Evolutionary conservation across 2,888 invertebrate species (phyloP), one percentile per base, ranked within the genome.

Genomic region (Lasioglossum villosulum): DNA sequence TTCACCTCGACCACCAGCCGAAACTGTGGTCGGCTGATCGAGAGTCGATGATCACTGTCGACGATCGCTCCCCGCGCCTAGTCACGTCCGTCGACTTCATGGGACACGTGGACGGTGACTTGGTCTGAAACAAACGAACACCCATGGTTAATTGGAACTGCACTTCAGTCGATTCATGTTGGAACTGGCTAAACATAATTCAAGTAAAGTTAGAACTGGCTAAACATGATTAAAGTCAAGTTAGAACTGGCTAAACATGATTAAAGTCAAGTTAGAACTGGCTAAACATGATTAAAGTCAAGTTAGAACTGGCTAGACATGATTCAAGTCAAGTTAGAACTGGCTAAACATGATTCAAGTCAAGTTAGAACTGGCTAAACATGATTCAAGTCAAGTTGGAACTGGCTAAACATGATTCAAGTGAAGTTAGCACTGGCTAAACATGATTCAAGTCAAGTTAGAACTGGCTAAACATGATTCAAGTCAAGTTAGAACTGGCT

Each of bases 81-180:
- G 12, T 63, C 83, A 85, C 87, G 83, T 83, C 85, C 76, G 63
- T 85, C 70, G 88, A 85, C 89, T 90, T 88, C 92, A 92, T 91
- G 87, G 90, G 87, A 90, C 70, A 66, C 82, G 66, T 48, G 14
- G 63, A 30, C 72, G 45, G 59, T 59, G 6, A 37, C 23, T 59
- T 66, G 16, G 75, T 52, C 90, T 89, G 73, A 2, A 59, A 73
- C 16, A 48, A 30, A 10, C 19, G 19, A 0, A 48, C 19, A 19
- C 0, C 0, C 10, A 5, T 4, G 23, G 10, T 68, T 3, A 34
- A 37, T 37, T 27, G 59, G 27, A 59, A 34, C 37, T 8, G 63
- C 0, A n/a, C 2, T 52, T n/a, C 52, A n/a, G 3, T 3, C 10
- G 2, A 10, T 2, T 23, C 52, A 52, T 23, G 23, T 52, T 23